These are phyloP conservation scores for Catostylus mosaicus DNA, from an alignment of 30 jellyfish, hydroid and myxozoan species.

Conservation along the genomic window DNA sequence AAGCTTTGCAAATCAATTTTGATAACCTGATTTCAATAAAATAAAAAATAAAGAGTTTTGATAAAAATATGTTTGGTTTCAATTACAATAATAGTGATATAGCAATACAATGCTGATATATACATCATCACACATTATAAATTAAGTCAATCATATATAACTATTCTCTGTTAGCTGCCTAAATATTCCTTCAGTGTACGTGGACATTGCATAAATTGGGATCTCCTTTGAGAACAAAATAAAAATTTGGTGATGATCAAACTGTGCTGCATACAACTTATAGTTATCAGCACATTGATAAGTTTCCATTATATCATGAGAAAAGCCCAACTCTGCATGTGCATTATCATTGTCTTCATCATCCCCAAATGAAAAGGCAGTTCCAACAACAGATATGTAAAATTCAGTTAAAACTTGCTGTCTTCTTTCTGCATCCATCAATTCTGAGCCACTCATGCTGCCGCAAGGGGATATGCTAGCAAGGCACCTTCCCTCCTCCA, in stretches of 20 bases:
- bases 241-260: conserved; percentile 73
- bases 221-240: conserved; percentile 73
- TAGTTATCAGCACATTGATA: conserved; percentile 67
- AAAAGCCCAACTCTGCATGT: conserved; percentile 2
- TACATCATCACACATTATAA: background rate
- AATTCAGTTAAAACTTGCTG: conserved; percentile 55
- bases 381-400: conserved; percentile 73
- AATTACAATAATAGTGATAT: too few species aligned
- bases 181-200: conserved; percentile 54
- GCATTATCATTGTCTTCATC: conserved; percentile 39
- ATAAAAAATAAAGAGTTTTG: too few species aligned
- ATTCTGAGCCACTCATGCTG: conserved; percentile 67
- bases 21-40: too few species aligned
- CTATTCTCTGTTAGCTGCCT: conserved; percentile 43
- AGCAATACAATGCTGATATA: background rate
- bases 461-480: conserved; percentile 87
- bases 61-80: too few species aligned
- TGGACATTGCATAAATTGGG: conserved; percentile 84
- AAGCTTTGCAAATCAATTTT: too few species aligned
- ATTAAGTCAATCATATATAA: background rate
- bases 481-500: conserved; percentile 83
- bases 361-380: conserved; percentile 27
- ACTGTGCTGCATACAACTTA: conserved; percentile 81
- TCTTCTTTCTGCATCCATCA: conserved; percentile 59
- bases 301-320: conserved; percentile 75